Base-by-base conservation (phyloP, 2,113 vertebrate species). In the Triplophysa rosa region DNA sequence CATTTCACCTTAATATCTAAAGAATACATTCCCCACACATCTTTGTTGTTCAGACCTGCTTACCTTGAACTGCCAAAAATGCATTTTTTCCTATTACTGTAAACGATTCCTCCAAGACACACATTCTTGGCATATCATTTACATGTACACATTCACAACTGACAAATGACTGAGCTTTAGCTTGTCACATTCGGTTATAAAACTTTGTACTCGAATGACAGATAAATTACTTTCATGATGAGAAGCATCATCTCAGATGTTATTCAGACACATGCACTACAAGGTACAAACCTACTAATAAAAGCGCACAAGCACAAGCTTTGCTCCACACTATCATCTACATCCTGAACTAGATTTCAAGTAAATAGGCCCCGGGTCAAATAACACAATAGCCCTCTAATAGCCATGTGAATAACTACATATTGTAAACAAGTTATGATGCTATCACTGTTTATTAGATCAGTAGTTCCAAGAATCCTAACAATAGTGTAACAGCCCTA, bases 11-110 rank as follows among this genome's bases (percentile, higher is more conserved):
- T 26, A 68, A 75, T 42, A 59, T 80, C 62, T 29, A 12, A 67
- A n/a, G 63, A 37, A 54, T 56, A 33, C 64, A 78, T 73, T 80
- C 73, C 73, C 56, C 45, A 14, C 61, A 54, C 73, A 72, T 83
- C 82, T 64, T 4, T 13, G 62, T 64, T 67, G 79, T 78, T 56
- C 54, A 84, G 82, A 80, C 79, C 58, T 80, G 82, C 58, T 62
- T 73, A 19, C 6, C 26, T 49, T 23, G 33, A 82, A 47, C 59
- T 78, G 81, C 77, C 82, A 77, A 69, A 66, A 70, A 37, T 52
- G 9, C 68, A 68, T 67, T 75, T 71, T 69, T 42, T 73, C 68
- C 40, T 14, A 6, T 21, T 26, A 54, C 17, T 65, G 24, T 79
- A 47, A 77, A 77, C 16, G 26, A 37, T 64, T 49, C 42, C 40